A percentile compares a stretch with the other conserved stretches of the same genome.
phyloP scores from a whole-genome alignment of 2,113 vertebrate species.

The Chloebia gouldiae region DNA sequence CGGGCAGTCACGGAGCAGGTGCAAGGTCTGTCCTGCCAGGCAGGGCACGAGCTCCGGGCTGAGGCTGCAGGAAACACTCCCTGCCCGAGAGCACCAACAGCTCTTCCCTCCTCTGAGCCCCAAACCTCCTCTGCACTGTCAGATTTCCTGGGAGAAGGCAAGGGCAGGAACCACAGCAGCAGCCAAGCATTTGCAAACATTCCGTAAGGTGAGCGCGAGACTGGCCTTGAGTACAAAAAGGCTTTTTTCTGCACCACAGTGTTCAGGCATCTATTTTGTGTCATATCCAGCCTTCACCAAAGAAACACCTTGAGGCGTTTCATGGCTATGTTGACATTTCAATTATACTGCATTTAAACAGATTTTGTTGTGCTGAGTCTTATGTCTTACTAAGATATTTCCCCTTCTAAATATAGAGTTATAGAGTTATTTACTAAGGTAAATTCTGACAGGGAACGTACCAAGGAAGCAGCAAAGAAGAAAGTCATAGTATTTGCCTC shows the following conservation, averaged over 20 bases:
- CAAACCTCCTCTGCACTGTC: neutral
- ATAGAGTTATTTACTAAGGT: neutral
- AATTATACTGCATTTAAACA: slow-evolving; percentile 46
- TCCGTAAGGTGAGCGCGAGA: rapidly evolving
- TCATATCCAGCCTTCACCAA: neutral
- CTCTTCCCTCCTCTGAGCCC: neutral
- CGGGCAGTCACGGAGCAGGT: rapidly evolving
- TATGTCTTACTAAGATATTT: slow-evolving; percentile 16
- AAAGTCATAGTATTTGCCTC: neutral
- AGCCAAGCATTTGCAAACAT: neutral
- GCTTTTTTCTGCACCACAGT: neutral
- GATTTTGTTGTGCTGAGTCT: neutral
- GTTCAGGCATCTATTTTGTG: neutral
- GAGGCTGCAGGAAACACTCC: neutral
- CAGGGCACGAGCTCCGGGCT: neutral
- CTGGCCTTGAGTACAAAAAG: neutral
- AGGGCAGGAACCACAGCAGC: neutral
- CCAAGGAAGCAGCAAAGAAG: neutral
- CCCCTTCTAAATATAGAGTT: neutral
- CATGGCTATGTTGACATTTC: slow-evolving; percentile 26
- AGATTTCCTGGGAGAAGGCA: neutral
- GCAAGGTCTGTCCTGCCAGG: neutral
- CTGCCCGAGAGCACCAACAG: rapidly evolving
- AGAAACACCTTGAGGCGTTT: slow-evolving; percentile 35
- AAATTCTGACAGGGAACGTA: neutral